These are phyloP conservation scores for Plumapathes pennacea DNA, from an alignment of 92 coral and sea anemone species.

Conservation along the genomic window DNA sequence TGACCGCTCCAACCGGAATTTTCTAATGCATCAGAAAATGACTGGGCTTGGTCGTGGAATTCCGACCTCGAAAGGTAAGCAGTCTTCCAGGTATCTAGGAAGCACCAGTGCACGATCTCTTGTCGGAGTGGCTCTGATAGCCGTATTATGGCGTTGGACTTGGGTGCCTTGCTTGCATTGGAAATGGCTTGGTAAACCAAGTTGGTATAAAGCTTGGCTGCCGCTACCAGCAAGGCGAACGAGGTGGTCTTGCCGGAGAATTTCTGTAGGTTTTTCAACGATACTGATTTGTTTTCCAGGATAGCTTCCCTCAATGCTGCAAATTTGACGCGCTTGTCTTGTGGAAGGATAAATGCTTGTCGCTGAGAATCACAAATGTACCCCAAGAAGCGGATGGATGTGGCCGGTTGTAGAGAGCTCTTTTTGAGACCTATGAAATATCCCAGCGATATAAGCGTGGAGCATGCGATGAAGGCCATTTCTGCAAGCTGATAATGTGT, in stretches of 20 bases:
- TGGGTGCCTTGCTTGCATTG: slow-evolving; percentile 5
- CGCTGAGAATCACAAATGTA: slow-evolving; percentile 34
- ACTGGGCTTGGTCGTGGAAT: too few species aligned
- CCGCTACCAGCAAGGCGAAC: slow-evolving; percentile 48
- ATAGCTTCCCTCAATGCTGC: slow-evolving; percentile 32
- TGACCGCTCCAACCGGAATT: too few species aligned
- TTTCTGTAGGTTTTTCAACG: slow-evolving; percentile 24
- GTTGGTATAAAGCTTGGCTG: slow-evolving; percentile 31
- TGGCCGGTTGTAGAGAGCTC: slow-evolving; percentile 17
- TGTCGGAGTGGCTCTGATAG: too few species aligned
- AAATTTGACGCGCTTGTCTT: slow-evolving; percentile 37
- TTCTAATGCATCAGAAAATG: too few species aligned
- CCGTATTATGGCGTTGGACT: too few species aligned
- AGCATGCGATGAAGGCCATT: slow-evolving; percentile 31
- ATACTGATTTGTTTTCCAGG: slow-evolving; percentile 8
- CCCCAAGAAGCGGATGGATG: slow-evolving; percentile 29
- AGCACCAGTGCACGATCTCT: too few species aligned
- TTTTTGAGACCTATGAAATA: slow-evolving; percentile 15
- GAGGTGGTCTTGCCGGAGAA: slow-evolving; percentile 54
- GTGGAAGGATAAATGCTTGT: slow-evolving; percentile 40
- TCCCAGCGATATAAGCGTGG: slow-evolving; percentile 2
- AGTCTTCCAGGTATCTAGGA: too few species aligned
- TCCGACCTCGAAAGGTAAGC: too few species aligned
- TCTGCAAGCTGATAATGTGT: slow-evolving; percentile 24
- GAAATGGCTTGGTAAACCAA: slow-evolving; percentile 3